Percentiles rank a stretch among this genome's conserved stretches.
Conservation (phyloP, 2,113 vertebrate species). For the Pseudorasbora parva region DNA sequence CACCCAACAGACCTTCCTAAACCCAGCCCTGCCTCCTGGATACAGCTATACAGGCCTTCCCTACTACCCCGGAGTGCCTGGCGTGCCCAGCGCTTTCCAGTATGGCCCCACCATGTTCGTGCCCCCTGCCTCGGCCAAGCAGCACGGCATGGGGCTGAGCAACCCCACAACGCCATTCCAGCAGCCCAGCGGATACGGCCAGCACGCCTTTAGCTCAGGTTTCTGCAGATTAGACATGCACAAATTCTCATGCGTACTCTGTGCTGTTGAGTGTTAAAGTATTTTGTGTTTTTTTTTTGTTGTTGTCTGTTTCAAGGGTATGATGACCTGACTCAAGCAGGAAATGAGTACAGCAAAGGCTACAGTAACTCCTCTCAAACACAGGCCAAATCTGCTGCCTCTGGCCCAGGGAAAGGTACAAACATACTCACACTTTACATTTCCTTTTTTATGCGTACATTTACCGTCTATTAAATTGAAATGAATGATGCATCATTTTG, state of each 20-base stretch:
- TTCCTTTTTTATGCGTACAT: neutral
- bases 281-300: no score
- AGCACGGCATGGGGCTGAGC: conserved; percentile 87
- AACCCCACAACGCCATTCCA: conserved; percentile 87
- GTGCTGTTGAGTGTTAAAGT: neutral
- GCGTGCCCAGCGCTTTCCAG: conserved; percentile 96
- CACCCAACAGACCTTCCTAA: conserved; percentile 95
- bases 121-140: conserved; percentile 91
- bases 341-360: conserved; percentile 92
- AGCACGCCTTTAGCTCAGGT: conserved; percentile 92
- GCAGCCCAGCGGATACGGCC: conserved; percentile 87
- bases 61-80: conserved; percentile 94
- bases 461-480: neutral
- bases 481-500: neutral
- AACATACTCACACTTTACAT: neutral
- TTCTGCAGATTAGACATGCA: neutral
- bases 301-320: conserved; percentile 79
- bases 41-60: conserved; percentile 99
- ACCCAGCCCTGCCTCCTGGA: conserved; percentile 91
- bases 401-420: conserved; percentile 93
- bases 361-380: conserved; percentile 91
- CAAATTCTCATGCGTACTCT: neutral
- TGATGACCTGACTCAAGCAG: conserved; percentile 89
- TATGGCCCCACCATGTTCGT: conserved; percentile 97
- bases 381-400: conserved; percentile 90